Conservation (phyloP, 2,797 vertebrate genomes). For the Mus minutoides region DNA sequence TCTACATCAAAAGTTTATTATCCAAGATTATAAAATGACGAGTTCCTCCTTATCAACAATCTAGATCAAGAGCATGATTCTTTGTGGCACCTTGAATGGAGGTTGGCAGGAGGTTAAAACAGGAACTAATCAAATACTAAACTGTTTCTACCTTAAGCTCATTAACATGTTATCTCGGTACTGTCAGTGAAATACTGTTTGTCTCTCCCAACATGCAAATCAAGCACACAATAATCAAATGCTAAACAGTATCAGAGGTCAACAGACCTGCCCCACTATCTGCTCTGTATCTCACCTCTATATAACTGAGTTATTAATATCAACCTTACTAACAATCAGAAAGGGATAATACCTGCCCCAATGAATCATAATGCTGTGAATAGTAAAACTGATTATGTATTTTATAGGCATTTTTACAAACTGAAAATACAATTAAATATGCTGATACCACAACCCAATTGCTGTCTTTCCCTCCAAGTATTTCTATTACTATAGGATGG, state of each 20-base stretch:
- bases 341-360: background rate
- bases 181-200: background rate
- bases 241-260: background rate
- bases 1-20: background rate
- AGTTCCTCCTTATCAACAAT: constrained; percentile 14
- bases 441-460: background rate
- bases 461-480: background rate
- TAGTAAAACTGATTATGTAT: background rate
- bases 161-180: background rate
- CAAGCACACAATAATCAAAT: background rate
- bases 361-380: background rate
- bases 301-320: background rate
- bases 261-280: background rate
- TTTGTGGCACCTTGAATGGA: background rate
- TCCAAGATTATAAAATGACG: background rate
- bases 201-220: background rate
- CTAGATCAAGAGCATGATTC: background rate
- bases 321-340: background rate
- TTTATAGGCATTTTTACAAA: background rate
- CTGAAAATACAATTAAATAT: background rate
- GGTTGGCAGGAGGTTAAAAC: background rate
- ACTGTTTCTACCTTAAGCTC: background rate
- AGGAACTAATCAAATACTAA: constrained; percentile 3
- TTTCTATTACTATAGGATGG: background rate
- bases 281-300: background rate